Evolutionary conservation across 2,888 invertebrate species (phyloP).

Genomic region (Endotricha flammealis): DNA sequence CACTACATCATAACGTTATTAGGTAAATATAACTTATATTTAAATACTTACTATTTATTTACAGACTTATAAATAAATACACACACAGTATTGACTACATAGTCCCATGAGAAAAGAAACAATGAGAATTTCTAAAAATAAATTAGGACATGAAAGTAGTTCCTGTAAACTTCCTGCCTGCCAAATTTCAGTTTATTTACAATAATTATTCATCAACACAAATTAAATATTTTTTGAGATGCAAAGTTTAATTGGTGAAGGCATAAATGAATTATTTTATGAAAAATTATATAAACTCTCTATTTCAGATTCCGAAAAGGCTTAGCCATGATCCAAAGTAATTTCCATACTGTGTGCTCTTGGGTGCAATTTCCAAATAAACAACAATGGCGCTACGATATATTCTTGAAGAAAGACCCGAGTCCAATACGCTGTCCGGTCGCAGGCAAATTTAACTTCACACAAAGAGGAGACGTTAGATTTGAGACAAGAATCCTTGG

Average conservation of each 20-base stretch:
- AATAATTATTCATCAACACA: too few species aligned
- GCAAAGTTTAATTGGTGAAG: too few species aligned
- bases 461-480: conserved; percentile 91
- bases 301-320: conserved; percentile 87
- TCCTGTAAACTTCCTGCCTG: too few species aligned
- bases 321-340: conserved; percentile 91
- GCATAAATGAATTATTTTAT: too few species aligned
- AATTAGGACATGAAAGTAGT: too few species aligned
- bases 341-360: conserved; percentile 95
- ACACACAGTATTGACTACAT: too few species aligned
- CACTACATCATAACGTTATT: conserved; percentile 96
- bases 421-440: conserved; percentile 96
- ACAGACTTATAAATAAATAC: neutral
- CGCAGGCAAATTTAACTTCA: conserved; percentile 97
- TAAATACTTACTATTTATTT: conserved; percentile 1
- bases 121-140: too few species aligned
- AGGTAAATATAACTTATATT: conserved; percentile 39
- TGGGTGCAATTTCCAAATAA: conserved; percentile 95
- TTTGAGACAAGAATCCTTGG: conserved; percentile 97
- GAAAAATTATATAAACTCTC: too few species aligned
- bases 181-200: too few species aligned
- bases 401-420: conserved; percentile 91
- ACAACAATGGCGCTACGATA: conserved; percentile 91
- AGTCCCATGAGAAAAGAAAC: too few species aligned
- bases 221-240: too few species aligned